Conservation (phyloP, 1,140 invertebrate genomes). For the Drosophila orosa region DNA sequence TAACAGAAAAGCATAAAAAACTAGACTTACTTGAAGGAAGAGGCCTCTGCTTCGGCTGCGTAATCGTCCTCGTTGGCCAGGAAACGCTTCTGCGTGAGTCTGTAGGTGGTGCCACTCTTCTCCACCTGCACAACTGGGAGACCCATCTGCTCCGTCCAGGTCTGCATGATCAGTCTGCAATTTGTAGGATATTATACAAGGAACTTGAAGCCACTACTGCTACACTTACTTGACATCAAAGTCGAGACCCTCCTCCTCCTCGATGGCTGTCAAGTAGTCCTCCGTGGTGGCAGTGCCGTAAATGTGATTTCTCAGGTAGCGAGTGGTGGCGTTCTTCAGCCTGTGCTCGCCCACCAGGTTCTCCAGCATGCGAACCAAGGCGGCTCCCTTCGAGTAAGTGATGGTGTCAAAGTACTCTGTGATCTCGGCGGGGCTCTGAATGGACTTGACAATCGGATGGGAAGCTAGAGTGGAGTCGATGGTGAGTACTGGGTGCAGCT, state of each 20-base stretch:
- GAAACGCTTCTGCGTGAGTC: slow-evolving; percentile 90
- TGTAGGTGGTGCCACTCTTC: slow-evolving; percentile 85
- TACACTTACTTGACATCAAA: slow-evolving; percentile 85
- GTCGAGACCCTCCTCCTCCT: slow-evolving; percentile 75
- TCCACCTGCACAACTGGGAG: slow-evolving; percentile 91
- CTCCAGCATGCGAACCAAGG: slow-evolving; percentile 95
- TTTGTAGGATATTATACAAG: not conserved
- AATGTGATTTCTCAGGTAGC: slow-evolving; percentile 89
- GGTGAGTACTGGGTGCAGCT: slow-evolving; percentile 90
- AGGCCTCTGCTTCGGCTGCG: slow-evolving; percentile 85
- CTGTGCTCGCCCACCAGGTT: slow-evolving; percentile 90
- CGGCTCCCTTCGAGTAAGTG: slow-evolving; percentile 96
- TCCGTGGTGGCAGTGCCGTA: slow-evolving; percentile 92
- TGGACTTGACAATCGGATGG: slow-evolving; percentile 94
- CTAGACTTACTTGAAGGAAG: slow-evolving; percentile 86
- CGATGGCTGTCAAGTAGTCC: slow-evolving; percentile 90
- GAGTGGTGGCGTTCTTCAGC: slow-evolving; percentile 90
- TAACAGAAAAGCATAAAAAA: rapidly evolving
- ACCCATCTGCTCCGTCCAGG: slow-evolving; percentile 97
- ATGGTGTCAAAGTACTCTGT: slow-evolving; percentile 96
- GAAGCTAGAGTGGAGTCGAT: slow-evolving; percentile 93
- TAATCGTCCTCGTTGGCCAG: slow-evolving; percentile 87
- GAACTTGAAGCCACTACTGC: rapidly evolving
- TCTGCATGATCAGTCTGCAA: slow-evolving; percentile 91
- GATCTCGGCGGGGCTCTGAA: slow-evolving; percentile 94